Conservation (phyloP, 1,140 invertebrate genomes). For the Zaprionus tsacasi region DNA sequence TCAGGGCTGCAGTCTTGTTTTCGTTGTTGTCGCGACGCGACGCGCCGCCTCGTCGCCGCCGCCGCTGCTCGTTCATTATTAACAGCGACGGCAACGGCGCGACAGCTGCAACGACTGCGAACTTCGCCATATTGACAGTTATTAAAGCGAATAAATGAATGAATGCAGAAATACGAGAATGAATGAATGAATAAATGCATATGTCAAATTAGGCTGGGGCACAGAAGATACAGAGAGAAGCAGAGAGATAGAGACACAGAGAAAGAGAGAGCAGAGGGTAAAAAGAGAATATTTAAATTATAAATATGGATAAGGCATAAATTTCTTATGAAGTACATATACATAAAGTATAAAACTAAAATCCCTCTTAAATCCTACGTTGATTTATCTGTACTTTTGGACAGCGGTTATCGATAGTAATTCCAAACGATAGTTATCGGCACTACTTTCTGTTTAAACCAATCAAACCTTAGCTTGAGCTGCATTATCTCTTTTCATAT, state of each 20-base stretch:
- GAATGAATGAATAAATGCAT: conserved; percentile 32
- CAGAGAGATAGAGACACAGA: not conserved
- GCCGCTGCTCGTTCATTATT: conserved; percentile 63
- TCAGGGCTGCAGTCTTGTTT: conserved; percentile 39
- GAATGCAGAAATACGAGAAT: conserved; percentile 13
- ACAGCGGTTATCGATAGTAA: too few species aligned
- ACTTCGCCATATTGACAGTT: conserved; percentile 65
- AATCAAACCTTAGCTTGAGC: too few species aligned
- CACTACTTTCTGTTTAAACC: too few species aligned
- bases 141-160: conserved; percentile 62
- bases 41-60: conserved; percentile 7
- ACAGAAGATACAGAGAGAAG: not conserved
- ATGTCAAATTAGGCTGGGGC: conserved; percentile 36
- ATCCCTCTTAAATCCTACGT: too few species aligned
- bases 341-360: too few species aligned
- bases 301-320: not conserved
- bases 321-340: not conserved
- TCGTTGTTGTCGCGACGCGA: conserved; percentile 17
- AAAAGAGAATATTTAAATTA: not conserved
- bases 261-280: not conserved
- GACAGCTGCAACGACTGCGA: conserved; percentile 28
- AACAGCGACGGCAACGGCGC: conserved; percentile 55
- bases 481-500: not conserved
- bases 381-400: too few species aligned
- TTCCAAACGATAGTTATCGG: too few species aligned